Conservation (phyloP, 2,888 invertebrate genomes). For the Trissoscelio sp. region DNA sequence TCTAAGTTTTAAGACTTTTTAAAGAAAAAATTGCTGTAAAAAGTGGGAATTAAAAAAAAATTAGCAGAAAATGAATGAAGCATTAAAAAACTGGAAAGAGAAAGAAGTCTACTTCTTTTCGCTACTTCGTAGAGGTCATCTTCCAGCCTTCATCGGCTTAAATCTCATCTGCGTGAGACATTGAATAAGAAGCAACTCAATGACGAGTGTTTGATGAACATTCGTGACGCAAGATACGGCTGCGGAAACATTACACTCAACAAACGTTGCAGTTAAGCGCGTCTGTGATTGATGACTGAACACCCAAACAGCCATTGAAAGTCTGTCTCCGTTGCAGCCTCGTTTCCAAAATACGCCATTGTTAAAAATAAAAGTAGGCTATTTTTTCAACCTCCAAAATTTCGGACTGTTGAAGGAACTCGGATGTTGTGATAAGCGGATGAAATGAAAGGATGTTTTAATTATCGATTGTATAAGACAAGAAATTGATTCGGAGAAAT, state of each 20-base stretch:
- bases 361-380: conserved; percentile 26
- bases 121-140: conserved; percentile 56
- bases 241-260: conserved; percentile 51
- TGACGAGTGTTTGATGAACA: conserved; percentile 63
- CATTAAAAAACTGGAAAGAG: too few relatives aligned
- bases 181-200: conserved; percentile 66
- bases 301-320: conserved; percentile 23
- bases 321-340: conserved; percentile 16
- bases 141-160: conserved; percentile 61
- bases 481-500: not conserved
- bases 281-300: conserved; percentile 42
- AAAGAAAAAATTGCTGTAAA: too few relatives aligned
- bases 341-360: conserved; percentile 18
- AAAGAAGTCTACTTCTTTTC: conserved; percentile 18
- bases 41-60: too few relatives aligned
- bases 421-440: not conserved
- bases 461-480: not conserved
- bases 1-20: too few relatives aligned
- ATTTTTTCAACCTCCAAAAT: not conserved
- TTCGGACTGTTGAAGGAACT: not conserved
- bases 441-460: not conserved
- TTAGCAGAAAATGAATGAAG: too few relatives aligned
- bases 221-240: conserved; percentile 61
- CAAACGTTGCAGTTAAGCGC: conserved; percentile 36
- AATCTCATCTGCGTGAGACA: conserved; percentile 63